Evolutionary conservation across 2,888 invertebrate genomes (phyloP), one percentile per base, ranked within the genome.

Genomic region (Idaea aversata): DNA sequence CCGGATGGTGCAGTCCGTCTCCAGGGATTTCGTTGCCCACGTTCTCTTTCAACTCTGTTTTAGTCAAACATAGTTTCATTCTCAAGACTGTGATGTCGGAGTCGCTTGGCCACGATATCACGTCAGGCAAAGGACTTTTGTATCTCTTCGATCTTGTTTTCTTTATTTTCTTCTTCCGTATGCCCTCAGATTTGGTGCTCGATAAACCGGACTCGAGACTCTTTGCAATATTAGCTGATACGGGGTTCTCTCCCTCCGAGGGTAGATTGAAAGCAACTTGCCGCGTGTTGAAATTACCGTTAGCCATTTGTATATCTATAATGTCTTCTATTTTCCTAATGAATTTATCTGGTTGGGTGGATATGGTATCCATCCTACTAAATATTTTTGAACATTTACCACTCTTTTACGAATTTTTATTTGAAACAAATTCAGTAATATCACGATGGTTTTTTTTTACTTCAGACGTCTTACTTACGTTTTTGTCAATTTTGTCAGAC

Each of bases 21-120:
- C 94, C 94, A 2, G 92, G 92, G 63, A 93, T 85, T 1, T 88
- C 82, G 65, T 86, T 87, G 59, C 88, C 91, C 4, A 89, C 82
- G 75, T 90, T 90, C 66, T 93, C 88, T 78, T 93, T 93, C 66
- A 91, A 77, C 66, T 88, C 88, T 64, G 77, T 84, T 5, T 77
- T 80, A n/a, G 81, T 82, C 73, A 81, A 76, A 72, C 73, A 85
- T 65, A 83, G 79, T 75, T 93, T 93, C 82, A 94, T 93, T 75
- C 94, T 82, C 7, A 94, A 86, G 4, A 94, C 92, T 0, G 94
- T 94, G 65, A 94, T 91, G 77, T 94, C 94, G 0, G 94, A 94
- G 80, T 94, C 94, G 63, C 94, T 94, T 0, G 93, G 93, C 88
- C 94, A 94, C 15, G 94, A 89, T 63, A 88, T 72, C 6, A 84